These are phyloP conservation scores for Philonicus albiceps DNA, from an alignment of 2,888 invertebrate species.

Conservation along the genomic window DNA sequence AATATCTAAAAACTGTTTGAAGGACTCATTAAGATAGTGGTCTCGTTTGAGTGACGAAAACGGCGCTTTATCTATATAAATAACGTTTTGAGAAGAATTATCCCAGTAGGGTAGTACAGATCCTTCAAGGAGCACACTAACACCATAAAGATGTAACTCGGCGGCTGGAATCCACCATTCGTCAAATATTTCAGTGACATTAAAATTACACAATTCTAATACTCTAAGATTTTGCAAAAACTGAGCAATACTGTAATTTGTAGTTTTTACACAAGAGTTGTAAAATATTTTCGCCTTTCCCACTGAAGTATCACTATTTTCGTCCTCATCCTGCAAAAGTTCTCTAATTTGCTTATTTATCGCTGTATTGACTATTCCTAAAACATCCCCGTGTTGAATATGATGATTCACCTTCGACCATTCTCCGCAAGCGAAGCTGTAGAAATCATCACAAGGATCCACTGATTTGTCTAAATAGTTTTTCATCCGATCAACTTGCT, in stretches of 20 bases:
- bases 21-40: not conserved
- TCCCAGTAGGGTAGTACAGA: constrained; percentile 11
- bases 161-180: not conserved
- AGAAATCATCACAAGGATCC: constrained; percentile 14
- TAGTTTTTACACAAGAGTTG: not conserved
- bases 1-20: not conserved
- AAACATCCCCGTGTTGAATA: not conserved
- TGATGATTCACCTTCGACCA: not conserved
- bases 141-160: not conserved
- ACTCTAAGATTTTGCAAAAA: not conserved
- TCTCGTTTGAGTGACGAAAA: not conserved
- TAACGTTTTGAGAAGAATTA: not conserved
- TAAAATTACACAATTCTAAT: not conserved
- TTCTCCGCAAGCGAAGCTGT: constrained; percentile 1
- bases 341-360: constrained; percentile 4
- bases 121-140: constrained; percentile 2
- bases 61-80: not conserved
- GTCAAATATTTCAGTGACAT: not conserved
- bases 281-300: not conserved
- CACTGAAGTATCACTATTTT: not conserved
- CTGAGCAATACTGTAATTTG: not conserved
- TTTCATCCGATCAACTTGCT: not conserved
- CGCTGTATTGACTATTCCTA: not conserved
- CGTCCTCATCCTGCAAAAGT: not conserved
- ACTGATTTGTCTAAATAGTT: not conserved